Percentiles rank a stretch among this genome's conserved stretches.
These are phyloP conservation scores for Formica selysi DNA, from an alignment of 1,140 invertebrate species.

Conservation along the genomic window DNA sequence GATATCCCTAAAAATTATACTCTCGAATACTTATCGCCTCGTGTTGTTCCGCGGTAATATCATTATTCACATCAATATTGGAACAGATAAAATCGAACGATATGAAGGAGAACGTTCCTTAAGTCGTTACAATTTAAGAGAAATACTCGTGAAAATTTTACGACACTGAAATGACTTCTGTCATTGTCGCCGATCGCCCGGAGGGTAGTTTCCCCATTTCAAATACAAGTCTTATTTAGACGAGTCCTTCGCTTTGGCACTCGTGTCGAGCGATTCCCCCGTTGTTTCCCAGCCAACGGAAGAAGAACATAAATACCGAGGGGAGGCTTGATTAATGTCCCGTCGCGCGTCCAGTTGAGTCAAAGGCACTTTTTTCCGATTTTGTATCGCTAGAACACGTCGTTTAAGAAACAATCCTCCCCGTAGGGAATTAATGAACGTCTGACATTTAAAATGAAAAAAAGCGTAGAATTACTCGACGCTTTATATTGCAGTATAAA, in stretches of 20 bases:
- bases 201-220: constrained; percentile 19
- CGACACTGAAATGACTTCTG: constrained; percentile 15
- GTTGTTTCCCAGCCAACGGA: background rate
- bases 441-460: constrained; percentile 40
- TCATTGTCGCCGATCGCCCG: background rate
- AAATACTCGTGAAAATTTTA: constrained; percentile 34
- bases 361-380: constrained; percentile 25
- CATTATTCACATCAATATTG: background rate
- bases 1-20: constrained; percentile 31
- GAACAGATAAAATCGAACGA: constrained; percentile 19
- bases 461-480: constrained; percentile 17
- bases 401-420: background rate
- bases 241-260: constrained; percentile 30
- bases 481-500: constrained; percentile 3
- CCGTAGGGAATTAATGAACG: constrained; percentile 20
- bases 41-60: background rate
- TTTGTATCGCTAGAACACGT: background rate
- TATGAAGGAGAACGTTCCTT: constrained; percentile 1
- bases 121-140: constrained; percentile 12
- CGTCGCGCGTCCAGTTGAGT: constrained; percentile 12
- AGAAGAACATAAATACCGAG: constrained; percentile 30
- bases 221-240: background rate
- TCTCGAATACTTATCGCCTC: background rate
- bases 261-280: constrained; percentile 20
- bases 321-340: constrained; percentile 42